Conservation (phyloP, 2,797 vertebrate species). For the Psittacula derbiana region DNA sequence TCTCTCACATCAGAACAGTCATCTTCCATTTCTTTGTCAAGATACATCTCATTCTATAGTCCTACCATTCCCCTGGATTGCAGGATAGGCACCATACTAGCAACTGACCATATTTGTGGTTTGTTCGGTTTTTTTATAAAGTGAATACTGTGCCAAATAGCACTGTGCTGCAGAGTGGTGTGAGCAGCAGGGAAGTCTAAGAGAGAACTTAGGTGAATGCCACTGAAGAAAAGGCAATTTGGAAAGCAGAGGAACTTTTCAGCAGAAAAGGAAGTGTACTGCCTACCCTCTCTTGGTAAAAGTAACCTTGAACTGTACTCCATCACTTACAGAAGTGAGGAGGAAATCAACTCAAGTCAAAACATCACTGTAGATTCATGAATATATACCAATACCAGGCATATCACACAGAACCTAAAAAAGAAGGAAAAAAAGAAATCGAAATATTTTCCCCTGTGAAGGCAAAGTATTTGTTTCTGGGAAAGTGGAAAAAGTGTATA, state of each 20-base stretch:
- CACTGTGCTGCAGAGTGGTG: accelerated
- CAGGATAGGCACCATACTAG: background rate
- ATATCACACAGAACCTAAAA: background rate
- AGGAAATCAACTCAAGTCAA: background rate
- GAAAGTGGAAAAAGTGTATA: background rate
- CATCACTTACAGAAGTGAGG: background rate
- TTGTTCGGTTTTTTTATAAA: background rate
- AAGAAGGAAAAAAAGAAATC: background rate
- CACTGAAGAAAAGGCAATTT: background rate
- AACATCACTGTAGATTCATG: background rate
- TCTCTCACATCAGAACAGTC: background rate
- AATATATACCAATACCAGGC: background rate
- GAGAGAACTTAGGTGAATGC: background rate
- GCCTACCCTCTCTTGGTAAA: background rate
- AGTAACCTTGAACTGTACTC: background rate
- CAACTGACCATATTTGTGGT: background rate
- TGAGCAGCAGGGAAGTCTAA: background rate
- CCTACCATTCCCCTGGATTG: background rate
- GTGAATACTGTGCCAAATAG: background rate
- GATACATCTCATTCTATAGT: background rate
- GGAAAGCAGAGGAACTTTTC: background rate
- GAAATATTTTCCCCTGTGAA: background rate
- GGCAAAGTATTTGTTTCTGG: background rate
- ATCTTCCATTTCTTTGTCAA: background rate
- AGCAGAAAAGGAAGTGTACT: background rate